Evolutionary conservation across 2,113 vertebrate species (phyloP), one percentile per base, ranked within the genome.

Genomic region (Neoarius graeffei): DNA sequence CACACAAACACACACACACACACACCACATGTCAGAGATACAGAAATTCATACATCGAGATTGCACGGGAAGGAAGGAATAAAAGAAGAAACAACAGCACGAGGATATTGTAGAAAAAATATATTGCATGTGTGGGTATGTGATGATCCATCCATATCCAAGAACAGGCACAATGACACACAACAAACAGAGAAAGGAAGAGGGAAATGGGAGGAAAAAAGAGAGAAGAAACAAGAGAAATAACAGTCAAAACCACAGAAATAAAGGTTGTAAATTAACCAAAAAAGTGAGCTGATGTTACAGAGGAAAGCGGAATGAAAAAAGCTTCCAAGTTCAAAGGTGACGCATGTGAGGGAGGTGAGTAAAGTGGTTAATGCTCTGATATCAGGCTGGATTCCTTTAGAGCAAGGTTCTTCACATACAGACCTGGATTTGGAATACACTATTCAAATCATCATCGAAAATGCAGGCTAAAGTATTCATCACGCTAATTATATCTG

Each of bases 221-320:
- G 83, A 92, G 93, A 93, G 95, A 94, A 94, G 94, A 94, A 93
- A 93, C 90, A 94, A 95, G 95, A 94, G 95, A 96, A 96, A 96
- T 95, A 95, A 95, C 96, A 94, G 95, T 96, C 96, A 95, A 94
- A 96, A 96, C 95, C 95, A 95, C 74, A 93, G 95, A 95, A 96
- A 95, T 89, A 95, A 94, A 74, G 95, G 94, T 93, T 95, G 93
- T 86, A 95, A 96, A 93, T 92, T 95, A 95, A 93, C 93, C 2
- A 71, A 95, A 91, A 94, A 95, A 92, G 92, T 92, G 95, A 95
- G 89, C 92, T 90, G 85, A 93, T 92, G 87, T 30, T 56, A 76
- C 57, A 79, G 85, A 88, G 66, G 64, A 93, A 92, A 13, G 82
- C 23, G 20, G 77, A 89, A 79, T 90, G 89, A 86, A 85, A 25